These are phyloP conservation scores for Pocillopora meandrina DNA, from an alignment of 92 coral and sea anemone species.

Conservation along the genomic window DNA sequence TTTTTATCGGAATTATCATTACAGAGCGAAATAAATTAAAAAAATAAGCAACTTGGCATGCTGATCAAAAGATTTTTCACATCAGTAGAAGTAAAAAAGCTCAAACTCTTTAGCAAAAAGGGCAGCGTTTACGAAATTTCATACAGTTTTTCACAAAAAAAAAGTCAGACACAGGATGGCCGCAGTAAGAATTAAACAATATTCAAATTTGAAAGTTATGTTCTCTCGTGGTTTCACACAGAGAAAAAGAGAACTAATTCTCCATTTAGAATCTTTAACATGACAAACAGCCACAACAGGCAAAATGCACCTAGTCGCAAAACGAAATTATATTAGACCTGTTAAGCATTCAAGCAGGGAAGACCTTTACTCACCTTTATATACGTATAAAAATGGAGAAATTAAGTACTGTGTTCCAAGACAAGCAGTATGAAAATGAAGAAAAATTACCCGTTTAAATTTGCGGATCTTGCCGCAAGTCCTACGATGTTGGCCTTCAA, in stretches of 20 bases:
- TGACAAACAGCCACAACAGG: not conserved
- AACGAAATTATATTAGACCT: not conserved
- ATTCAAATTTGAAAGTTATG: too few species aligned
- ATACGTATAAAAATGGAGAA: not conserved
- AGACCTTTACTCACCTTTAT: constrained; percentile 4
- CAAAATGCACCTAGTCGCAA: not conserved
- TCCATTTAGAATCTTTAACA: not conserved
- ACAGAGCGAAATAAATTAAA: not conserved
- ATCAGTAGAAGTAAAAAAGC: too few species aligned
- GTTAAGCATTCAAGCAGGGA: not conserved
- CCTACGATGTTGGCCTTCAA: not conserved
- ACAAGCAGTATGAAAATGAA: not conserved
- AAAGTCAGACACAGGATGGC: too few species aligned
- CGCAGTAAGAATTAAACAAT: too few species aligned
- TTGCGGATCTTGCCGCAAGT: constrained; percentile 4
- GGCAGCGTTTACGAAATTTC: too few species aligned
- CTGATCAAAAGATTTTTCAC: too few species aligned
- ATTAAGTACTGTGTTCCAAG: not conserved
- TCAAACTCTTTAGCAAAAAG: too few species aligned
- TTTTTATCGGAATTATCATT: not conserved
- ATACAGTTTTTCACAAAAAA: too few species aligned
- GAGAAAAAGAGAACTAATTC: not conserved
- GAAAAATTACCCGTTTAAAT: too few species aligned
- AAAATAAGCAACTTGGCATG: too few species aligned
- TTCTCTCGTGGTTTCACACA: too few species aligned